Base-by-base conservation (phyloP, 64 coral and sea anemone genomes). In the Trachythela sp. region DNA sequence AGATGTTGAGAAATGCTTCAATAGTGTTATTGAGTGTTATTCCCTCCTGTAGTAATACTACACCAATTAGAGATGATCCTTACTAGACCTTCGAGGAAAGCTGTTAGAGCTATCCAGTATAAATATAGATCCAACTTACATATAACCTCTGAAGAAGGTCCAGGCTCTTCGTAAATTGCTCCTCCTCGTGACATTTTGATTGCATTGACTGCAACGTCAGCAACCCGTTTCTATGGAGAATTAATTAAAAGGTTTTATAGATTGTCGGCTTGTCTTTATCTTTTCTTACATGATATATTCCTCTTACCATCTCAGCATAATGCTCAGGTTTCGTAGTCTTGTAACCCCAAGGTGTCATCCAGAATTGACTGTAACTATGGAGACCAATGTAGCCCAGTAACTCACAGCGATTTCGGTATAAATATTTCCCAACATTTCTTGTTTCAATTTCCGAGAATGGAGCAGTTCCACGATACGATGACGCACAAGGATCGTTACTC, bases 291-390 rank as follows among this genome's bases (percentile, higher is more conserved):
- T n/a, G n/a, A n/a, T n/a, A n/a, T n/a, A n/a, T n/a, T n/a, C 59
- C 30, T 6, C 59, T 80, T 39, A 80, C 75, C 75, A 80, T 80
- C 34, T 80, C 75, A 80, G 30, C 34, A 22, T 80, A 80, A 80
- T 80, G 27, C 38, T 80, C 75, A 10, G 75, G 75, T 37, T 9
- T 31, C 20, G 32, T 29, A 9, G 33, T 80, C 75, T 80, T 80
- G 75, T 80, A 80, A 18, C 75, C 75, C 75, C 75, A 80, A 34
- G 75, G 75, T 36, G 75, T 80, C 75, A 80, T 80, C 75, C 75
- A 80, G 37, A 80, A 80, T 30, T 80, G 75, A 37, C 75, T 80
- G 33, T 80, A 80, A 36, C 75, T 80, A 80, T 80, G 75, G 0
- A 80, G 20, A 30, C 75, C 75, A 37, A 80, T 80, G 75, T 80